Evolutionary conservation across 2,888 invertebrate species (phyloP).

Genomic region (Polia nebulosa): DNA sequence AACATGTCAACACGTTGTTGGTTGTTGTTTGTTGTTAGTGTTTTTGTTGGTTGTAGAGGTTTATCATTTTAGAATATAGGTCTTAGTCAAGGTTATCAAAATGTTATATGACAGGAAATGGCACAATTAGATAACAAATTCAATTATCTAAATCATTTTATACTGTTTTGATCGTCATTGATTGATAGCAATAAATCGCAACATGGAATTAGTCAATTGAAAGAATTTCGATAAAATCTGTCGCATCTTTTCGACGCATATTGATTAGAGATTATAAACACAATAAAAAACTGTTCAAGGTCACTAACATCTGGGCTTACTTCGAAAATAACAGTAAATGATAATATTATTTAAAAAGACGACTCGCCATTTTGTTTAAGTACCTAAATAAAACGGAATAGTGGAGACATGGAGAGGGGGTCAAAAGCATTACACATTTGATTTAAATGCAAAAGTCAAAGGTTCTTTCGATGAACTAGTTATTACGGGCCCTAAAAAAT

Average conservation of each 20-base stretch:
- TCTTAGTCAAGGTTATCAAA: constrained; percentile 35
- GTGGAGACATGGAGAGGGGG: no score
- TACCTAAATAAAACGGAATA: neutral
- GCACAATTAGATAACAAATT: constrained; percentile 12
- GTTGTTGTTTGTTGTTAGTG: no score
- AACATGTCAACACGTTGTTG: no score
- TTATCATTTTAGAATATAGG: constrained; percentile 19
- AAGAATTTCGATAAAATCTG: constrained; percentile 26
- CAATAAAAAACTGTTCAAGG: constrained; percentile 13
- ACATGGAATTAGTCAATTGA: neutral
- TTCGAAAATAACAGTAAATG: no score
- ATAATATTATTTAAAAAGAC: no score
- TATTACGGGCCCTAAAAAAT: neutral
- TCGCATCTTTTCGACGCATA: neutral
- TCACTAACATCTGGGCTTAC: constrained; percentile 6
- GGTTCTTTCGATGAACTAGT: no score
- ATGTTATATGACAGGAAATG: constrained; percentile 11
- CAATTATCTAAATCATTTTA: constrained; percentile 22
- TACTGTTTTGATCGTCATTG: constrained; percentile 4
- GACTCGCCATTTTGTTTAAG: neutral
- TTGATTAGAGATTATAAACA: constrained; percentile 10
- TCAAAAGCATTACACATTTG: no score
- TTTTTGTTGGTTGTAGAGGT: no score
- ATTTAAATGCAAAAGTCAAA: no score
- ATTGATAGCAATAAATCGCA: constrained; percentile 11